Evolutionary conservation across 2,888 invertebrate species (phyloP), one percentile per base, ranked within the genome.

Genomic region (Ptychoptera contaminata): DNA sequence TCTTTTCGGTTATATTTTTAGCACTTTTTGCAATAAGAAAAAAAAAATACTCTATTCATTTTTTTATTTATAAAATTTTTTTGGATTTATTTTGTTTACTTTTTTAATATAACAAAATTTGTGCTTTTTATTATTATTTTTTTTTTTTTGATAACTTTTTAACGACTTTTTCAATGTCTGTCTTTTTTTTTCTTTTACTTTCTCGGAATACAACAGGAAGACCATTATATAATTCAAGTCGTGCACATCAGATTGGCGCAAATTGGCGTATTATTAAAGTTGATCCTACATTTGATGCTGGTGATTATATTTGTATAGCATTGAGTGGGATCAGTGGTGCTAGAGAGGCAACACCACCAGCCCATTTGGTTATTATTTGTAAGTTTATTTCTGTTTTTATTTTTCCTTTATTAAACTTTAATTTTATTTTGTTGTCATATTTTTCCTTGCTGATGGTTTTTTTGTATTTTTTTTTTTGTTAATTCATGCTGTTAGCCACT

Each of bases 281-380:
- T 52, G 54, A 56, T 48, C 58, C 58, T 48, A 55, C 55, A 48
- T 55, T 54, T 41, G 64, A 65, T 56, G 56, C 50, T 47, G 64
- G 64, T 32, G 62, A 63, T 52, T 65, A 62, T 54, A 58, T 62
- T 47, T 65, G 64, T 51, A 65, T 65, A 51, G 65, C 65, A 41
- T 60, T 62, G 50, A 62, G 60, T 53, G 53, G 53, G 50, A 55
- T 58, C 50, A 65, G 58, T 53, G 64, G 64, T 48, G 65, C 65
- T 54, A 58, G 65, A 49, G 61, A 62, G 54, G 65, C 64, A 44
- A 65, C 64, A 46, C 64, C 65, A 31, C 59, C 64, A 48, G 65
- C 63, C 43, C 58, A 58, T 49, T 56, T 65, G 52, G 62, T 55
- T 54, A 55, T 65, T 45, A 63, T 65, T 53, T 62, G 64, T 65